Conservation (phyloP, 2,888 invertebrate genomes). For the Cheilosia scutellata region DNA sequence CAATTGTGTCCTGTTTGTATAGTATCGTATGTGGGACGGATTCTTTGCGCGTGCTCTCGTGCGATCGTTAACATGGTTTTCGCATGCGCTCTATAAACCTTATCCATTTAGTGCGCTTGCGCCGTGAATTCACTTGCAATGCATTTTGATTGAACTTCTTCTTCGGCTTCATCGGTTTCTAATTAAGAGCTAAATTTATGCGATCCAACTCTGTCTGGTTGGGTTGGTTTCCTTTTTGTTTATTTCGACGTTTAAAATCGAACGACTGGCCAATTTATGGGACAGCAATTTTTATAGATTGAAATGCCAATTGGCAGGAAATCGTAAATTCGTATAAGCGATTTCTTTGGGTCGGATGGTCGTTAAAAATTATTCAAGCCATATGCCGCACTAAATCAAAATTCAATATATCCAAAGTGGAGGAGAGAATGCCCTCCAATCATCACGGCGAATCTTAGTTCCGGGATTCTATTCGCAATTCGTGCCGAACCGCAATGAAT, state of each 20-base stretch:
- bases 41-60: conserved; percentile 28
- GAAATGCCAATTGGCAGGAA: conserved; percentile 1
- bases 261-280: conserved; percentile 14
- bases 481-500: conserved; percentile 41
- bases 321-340: conserved; percentile 10
- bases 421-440: conserved; percentile 19
- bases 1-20: conserved; percentile 20
- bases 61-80: conserved; percentile 34
- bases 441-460: conserved; percentile 28
- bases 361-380: not conserved
- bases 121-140: conserved; percentile 33
- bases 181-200: conserved; percentile 46
- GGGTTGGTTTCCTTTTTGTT: not conserved
- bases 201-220: conserved; percentile 4
- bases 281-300: not conserved
- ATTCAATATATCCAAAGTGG: not conserved
- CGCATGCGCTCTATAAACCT: conserved; percentile 14
- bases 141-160: conserved; percentile 32
- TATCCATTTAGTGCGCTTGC: conserved; percentile 2
- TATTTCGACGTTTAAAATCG: not conserved
- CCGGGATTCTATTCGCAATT: conserved; percentile 51
- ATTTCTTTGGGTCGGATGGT: conserved; percentile 6
- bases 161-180: conserved; percentile 24
- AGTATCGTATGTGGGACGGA: conserved; percentile 1
- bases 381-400: conserved; percentile 1